Base-by-base conservation (phyloP, 2,113 vertebrate species). In the Rhinoptilus africanus region DNA sequence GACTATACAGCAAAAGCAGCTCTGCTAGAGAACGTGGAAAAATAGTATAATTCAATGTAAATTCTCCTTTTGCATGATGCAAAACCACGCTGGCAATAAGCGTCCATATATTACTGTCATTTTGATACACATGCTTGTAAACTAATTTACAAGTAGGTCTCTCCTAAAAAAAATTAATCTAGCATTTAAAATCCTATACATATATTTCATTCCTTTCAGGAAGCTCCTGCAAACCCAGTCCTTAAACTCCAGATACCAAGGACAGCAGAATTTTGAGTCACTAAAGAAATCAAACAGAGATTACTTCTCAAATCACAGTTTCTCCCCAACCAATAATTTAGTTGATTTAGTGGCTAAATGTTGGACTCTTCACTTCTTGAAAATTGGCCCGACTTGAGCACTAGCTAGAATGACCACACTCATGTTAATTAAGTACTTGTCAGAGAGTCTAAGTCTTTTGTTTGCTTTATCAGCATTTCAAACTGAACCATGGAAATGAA, bases 1-100 rank as follows among this genome's bases (percentile, higher is more conserved):
- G 97, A 97, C 96, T 98, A 73, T 88, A 68, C 56, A 96, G 97
- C 78, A 96, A 96, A 95, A 88, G 93, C 64, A 88, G 88, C 78
- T 73, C 80, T 67, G 8, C 68, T 67, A 83, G 8, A 71, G 47
- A 91, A 81, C 35, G 79, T 50, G 47, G 68, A 18, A 93, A 94
- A 81, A 94, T 0, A 19, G 64, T 32, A 12, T 72, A 89, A 81
- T 86, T 62, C 75, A 19, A 22, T 26, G 64, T 43, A 85, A 78
- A 85, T 34, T 82, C 57, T 34, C 37, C 39, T 48, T 92, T 39
- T 54, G n/a, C 41, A 60, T 8, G 41, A 85, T 28, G 18, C 62
- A 94, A 93, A 97, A 92, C 53, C 14, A 39, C 13, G 3, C 57
- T 45, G 63, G 72, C 80, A 81, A 48, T 79, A 63, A 24, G 27